Evolutionary conservation across 1,140 invertebrate species (phyloP), one percentile per base, ranked within the genome.

Genomic region (Physella acuta): DNA sequence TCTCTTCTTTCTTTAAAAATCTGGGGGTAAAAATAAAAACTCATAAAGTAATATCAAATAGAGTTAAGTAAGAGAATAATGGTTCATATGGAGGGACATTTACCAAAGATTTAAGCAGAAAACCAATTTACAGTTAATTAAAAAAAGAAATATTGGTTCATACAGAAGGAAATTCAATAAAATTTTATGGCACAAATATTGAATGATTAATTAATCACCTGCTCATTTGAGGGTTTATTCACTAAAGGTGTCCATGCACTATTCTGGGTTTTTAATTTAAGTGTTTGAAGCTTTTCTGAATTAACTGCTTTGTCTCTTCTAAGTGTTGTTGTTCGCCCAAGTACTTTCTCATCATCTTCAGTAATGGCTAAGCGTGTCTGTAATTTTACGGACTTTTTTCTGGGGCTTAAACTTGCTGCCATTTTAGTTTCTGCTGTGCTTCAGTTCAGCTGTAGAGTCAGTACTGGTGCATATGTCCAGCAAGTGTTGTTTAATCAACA

Each of bases 201-300:
- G 11, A n/a, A 56, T 56, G 16, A n/a, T 56, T 8, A 56, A 26
- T 56, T 26, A 16, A 51, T 59, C 65, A 83, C 82, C 78, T 80
- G 78, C 69, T 84, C 77, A 78, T 85, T 84, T 16, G 80, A 82
- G 4, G 78, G 77, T 56, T 77, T 80, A 65, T 84, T 75, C 8
- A 79, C 75, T 2, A 83, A 71, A 16, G 84, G 84, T n/a, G 84
- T 84, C 84, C 84, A 85, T 2, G 80, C 80, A 77, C 82, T 84
- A 53, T 79, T 80, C 34, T 79, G 67, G 14, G 82, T 83, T 64
- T 76, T 81, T 74, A 79, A 78, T 68, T 81, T 81, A 20, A 75
- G 67, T 4, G 82, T 82, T 34, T 73, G 59, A 59, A 77, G 79
- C 56, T 82, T 77, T 16, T 73, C 72, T 5, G 70, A 62, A 11